Conservation (phyloP, 1,140 invertebrate species). For the Eciton burchellii region DNA sequence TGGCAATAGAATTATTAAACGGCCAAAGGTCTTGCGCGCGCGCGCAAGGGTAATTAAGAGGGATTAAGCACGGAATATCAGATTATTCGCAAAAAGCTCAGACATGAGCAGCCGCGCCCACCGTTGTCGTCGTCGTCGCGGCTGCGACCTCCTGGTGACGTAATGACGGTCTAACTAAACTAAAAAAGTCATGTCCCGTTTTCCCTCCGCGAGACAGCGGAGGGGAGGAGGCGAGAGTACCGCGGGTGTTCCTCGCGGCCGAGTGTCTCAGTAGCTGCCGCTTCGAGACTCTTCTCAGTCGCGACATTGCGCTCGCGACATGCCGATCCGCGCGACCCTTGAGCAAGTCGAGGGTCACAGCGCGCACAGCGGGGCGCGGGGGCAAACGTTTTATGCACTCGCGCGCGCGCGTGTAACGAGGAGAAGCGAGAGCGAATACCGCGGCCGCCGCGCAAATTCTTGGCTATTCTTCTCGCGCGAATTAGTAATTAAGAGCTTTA, state of each 20-base stretch:
- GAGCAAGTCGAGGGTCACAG: neutral
- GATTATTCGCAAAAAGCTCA: constrained; percentile 14
- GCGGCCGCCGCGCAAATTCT: constrained; percentile 33
- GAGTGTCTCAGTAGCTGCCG: neutral
- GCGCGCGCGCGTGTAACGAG: neutral
- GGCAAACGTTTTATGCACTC: constrained; percentile 52
- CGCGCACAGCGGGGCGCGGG: constrained; percentile 20
- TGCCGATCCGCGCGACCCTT: neutral
- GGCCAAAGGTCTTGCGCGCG: neutral
- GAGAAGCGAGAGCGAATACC: neutral
- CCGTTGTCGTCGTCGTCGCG: constrained; percentile 2
- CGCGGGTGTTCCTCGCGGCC: neutral
- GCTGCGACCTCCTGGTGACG: neutral
- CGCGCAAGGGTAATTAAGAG: constrained; percentile 8
- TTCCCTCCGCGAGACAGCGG: neutral
- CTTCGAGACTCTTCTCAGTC: neutral
- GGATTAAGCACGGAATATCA: constrained; percentile 10
- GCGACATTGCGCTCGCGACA: neutral
- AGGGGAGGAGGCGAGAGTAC: no score
- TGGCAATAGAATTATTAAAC: constrained; percentile 36
- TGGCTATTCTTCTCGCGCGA: constrained; percentile 47
- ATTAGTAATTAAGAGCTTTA: constrained; percentile 73
- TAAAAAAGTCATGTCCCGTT: neutral
- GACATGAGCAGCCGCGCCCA: neutral
- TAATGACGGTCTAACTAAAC: neutral